Evolutionary conservation across 2,113 vertebrate genomes (phyloP), one percentile per base, ranked within the genome.

Genomic region (Lophochroa leadbeateri): DNA sequence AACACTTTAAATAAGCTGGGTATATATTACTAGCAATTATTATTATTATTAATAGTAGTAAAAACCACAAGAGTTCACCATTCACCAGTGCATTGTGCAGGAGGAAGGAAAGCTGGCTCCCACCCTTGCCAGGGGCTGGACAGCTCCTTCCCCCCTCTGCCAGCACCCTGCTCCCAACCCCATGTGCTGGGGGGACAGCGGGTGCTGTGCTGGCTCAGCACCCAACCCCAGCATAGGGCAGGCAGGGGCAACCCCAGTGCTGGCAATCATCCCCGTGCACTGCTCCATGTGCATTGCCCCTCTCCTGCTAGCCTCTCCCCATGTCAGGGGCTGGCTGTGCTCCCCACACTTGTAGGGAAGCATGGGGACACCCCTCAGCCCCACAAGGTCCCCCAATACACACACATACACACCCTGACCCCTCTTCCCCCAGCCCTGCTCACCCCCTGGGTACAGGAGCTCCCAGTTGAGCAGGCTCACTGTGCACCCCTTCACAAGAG

Each of bases 1-100:
- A 97, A 96, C 96, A 97, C 96, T 86, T 97, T 94, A 97, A 97
- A 96, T 96, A 97, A 96, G 96, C 92, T 35, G 88, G 57, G 88
- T 92, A 97, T 97, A 97, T 95, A 96, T 96, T 96, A 97, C 94
- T 95, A 84, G 96, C 95, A 75, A 94, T 95, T 95, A 72, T 89
- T 94, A 72, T 89, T 94, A 88, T 7, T 82, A 92, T 61, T 92
- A 65, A 77, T 69, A 91, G 82, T 86, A 92, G 84, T 69, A 94
- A 91, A 95, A 97, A 86, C 25, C 78, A 91, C 94, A 90, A 50
- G 80, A 96, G 92, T 88, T 93, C 82, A 67, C 88, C 94, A 88
- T 92, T 81, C 92, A 88, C 92, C 90, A 88, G 95, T 95, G 96
- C 88, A 55, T 78, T 70, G 77, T 47, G 76, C 31, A 8, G 69